These are phyloP conservation scores for Aegotheles bennettii DNA, from an alignment of 2,113 vertebrate species.

Conservation along the genomic window DNA sequence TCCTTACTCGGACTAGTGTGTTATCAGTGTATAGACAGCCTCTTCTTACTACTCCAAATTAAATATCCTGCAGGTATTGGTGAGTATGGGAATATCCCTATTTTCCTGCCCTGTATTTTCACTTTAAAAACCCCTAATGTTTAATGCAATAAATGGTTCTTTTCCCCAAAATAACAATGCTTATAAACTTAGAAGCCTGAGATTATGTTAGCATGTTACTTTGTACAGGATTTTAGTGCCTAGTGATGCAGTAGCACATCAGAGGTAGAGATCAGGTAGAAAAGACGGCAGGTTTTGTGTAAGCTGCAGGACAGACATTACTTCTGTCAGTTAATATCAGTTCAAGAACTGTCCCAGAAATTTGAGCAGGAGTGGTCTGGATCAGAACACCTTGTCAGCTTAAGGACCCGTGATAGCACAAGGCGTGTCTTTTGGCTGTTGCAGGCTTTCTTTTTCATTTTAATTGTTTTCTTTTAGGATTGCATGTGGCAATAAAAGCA, in stretches of 20 bases:
- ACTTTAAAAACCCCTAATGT: rapidly evolving
- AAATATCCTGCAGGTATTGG: neutral
- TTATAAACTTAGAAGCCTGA: neutral
- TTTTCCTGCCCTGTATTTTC: neutral
- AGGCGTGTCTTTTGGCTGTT: neutral
- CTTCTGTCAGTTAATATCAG: neutral
- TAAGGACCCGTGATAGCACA: neutral
- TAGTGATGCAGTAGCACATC: neutral
- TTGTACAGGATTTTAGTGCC: neutral
- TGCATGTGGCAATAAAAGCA: conserved; percentile 63
- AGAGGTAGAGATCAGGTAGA: neutral
- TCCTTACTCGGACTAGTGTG: neutral
- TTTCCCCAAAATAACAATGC: neutral
- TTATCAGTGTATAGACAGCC: neutral
- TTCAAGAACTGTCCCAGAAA: neutral
- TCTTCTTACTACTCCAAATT: neutral
- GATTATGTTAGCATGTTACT: neutral
- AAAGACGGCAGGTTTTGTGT: neutral
- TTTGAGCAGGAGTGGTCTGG: neutral
- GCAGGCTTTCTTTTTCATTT: neutral
- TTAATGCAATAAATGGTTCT: neutral
- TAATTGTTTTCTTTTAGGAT: conserved; percentile 71
- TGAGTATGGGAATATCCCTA: neutral
- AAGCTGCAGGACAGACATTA: neutral
- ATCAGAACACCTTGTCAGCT: neutral